Base-by-base conservation (phyloP, 2,113 vertebrate species). In the Chauna torquata region DNA sequence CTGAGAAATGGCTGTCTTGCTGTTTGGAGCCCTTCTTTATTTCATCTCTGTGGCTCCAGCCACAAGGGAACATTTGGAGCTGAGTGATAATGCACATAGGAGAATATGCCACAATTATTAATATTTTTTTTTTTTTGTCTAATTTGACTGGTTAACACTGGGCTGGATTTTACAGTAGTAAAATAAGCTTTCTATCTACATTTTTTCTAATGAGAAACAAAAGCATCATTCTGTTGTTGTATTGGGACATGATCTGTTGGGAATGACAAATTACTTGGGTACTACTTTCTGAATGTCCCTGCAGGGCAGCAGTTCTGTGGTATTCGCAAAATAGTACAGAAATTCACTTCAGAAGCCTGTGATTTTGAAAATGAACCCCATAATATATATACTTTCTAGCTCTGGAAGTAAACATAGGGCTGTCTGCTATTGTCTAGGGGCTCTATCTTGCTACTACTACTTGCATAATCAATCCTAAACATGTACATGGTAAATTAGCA, bases 351-450 rank as follows among this genome's bases (percentile, higher is more conserved):
- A 79, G 61, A 94, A 97, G 44, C 52, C 71, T 92, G 80, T 71
- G 24, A 84, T 90, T 96, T 94, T 84, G 44, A 83, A 96, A 96
- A 95, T 86, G 5, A 93, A 55, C n/a, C 96, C 49, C 34, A 24
- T 92, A 94, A 57, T 58, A 72, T 79, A 36, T 75, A 45, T 52
- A 34, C 30, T 86, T 7, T 85, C 71, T 82, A 72, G n/a, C 20
- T 77, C 16, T 88, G 66, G 32, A 78, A 77, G 30, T 54, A 88
- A 85, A 83, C 69, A 82, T 62, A 94, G 50, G 70, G 27, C 30
- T 86, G 75, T 20, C 15, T 75, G 7, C 32, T 90, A 57, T 78
- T 87, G 50, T 91, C 86, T 72, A 65, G 88, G 69, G 52, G n/a
- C 45, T 94, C 42, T 80, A 83, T 77, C 61, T 77, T 86, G 32